phyloP scores from a whole-genome alignment of 1,140 invertebrate genomes.

The Rhyacophila brunnea region DNA sequence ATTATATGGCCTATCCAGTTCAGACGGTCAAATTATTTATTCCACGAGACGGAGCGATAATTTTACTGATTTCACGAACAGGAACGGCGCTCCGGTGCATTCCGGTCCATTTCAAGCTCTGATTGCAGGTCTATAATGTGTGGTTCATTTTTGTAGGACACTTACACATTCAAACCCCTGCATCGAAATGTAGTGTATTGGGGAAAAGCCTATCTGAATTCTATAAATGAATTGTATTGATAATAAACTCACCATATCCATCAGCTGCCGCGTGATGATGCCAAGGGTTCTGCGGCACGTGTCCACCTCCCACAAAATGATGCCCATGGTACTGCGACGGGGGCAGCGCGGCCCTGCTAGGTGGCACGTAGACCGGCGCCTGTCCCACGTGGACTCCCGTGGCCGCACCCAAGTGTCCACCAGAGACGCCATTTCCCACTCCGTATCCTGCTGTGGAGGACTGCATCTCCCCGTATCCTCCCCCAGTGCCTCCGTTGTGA shows the following conservation, averaged over 20 bases:
- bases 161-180: too few species aligned
- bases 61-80: too few species aligned
- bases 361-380: constrained; percentile 46
- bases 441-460: constrained; percentile 39
- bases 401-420: constrained; percentile 40
- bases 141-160: too few species aligned
- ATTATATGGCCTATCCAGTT: too few species aligned
- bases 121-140: too few species aligned
- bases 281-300: constrained; percentile 36
- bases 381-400: constrained; percentile 33
- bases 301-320: constrained; percentile 28
- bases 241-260: constrained; percentile 28
- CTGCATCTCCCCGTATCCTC: constrained; percentile 33
- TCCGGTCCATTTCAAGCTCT: too few species aligned
- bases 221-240: too few species aligned
- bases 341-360: constrained; percentile 44
- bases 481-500: constrained; percentile 37
- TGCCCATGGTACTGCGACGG: constrained; percentile 36
- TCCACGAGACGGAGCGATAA: too few species aligned
- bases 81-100: too few species aligned
- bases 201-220: too few species aligned
- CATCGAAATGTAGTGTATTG: too few species aligned
- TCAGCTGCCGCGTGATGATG: constrained; percentile 33
- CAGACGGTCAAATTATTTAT: too few species aligned
- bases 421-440: constrained; percentile 42